Evolutionary conservation across 1,140 invertebrate species (phyloP).

Genomic region (Marisa cornuarietis): DNA sequence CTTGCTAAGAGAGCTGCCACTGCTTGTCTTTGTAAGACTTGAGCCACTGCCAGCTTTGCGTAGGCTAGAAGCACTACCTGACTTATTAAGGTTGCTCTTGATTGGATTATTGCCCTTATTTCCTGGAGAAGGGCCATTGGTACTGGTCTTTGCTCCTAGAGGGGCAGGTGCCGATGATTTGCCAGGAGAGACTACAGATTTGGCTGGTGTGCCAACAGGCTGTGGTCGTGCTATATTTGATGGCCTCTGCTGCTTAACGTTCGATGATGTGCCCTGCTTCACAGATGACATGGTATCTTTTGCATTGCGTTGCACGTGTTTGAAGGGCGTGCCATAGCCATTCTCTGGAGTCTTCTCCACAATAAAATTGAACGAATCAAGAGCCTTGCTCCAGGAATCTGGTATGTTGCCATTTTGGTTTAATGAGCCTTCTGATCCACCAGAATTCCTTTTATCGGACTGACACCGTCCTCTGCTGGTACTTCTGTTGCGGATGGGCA

Average conservation of each 20-base stretch:
- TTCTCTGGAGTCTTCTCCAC: constrained; percentile 34
- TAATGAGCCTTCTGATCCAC: constrained; percentile 26
- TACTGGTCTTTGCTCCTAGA: background rate
- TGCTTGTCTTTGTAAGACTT: constrained; percentile 36
- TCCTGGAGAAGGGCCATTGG: background rate
- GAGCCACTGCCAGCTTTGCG: constrained; percentile 41
- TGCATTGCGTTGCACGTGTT: constrained; percentile 31
- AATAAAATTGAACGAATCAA: constrained; percentile 39
- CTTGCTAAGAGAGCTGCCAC: constrained; percentile 38
- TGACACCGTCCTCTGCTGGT: background rate
- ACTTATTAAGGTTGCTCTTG: constrained; percentile 29
- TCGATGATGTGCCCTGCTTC: constrained; percentile 1
- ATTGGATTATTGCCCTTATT: constrained; percentile 27
- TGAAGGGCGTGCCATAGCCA: constrained; percentile 21
- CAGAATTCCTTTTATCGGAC: constrained; percentile 25
- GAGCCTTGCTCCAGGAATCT: constrained; percentile 46
- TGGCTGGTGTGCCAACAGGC: background rate
- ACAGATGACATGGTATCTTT: constrained; percentile 22
- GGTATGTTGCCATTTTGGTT: constrained; percentile 33
- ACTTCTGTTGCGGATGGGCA: constrained; percentile 5
- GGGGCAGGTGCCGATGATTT: background rate
- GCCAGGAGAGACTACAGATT: background rate
- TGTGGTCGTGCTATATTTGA: constrained; percentile 26
- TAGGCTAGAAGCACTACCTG: constrained; percentile 39
- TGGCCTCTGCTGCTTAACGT: background rate